Base-by-base conservation (phyloP, 2,113 vertebrate species). In the Amblyornis subalaris region DNA sequence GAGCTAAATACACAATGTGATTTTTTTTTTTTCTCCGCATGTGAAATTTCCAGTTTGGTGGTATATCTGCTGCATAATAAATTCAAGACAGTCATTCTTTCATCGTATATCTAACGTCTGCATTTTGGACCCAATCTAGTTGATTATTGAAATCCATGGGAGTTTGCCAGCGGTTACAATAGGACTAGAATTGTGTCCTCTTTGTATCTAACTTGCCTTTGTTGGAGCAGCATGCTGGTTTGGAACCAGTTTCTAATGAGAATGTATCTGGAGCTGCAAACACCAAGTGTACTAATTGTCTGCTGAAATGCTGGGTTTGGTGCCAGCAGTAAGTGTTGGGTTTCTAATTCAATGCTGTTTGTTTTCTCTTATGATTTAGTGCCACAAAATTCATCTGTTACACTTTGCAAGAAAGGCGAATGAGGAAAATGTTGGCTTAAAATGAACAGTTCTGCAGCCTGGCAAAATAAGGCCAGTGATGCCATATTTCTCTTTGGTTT, bases 31-130 rank as follows among this genome's bases (percentile, higher is more conserved):
- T 61, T 31, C 31, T 47, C 23, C 76, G 79, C 73, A 77, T 96
- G 87, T 97, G 91, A 93, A 97, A 95, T 97, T 97, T 97, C 96
- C 95, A 97, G 96, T 97, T 97, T 97, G 96, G 96, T 98, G 97
- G 94, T 95, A 94, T 97, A 98, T 97, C 93, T 97, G 74, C 60
- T 96, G 93, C 88, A 89, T 97, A 98, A 98, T 97, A 97, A 96
- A 96, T 97, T 97, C 97, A 96, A 98, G 97, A 96, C 89, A 82
- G 83, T 91, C 89, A 90, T 87, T 95, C 88, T 94, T 96, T 96
- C 91, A 94, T 81, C 84, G 90, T 96, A 95, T 91, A 95, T 89
- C 85, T 87, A 96, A 97, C 86, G 78, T 85, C 93, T 97, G 83
- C 79, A 69, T 96, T 95, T 88, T 93, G 83, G 92, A 97, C 90